Evolutionary conservation across 2,797 vertebrate genomes (phyloP).

Genomic region (Sarcophilus harrisii): DNA sequence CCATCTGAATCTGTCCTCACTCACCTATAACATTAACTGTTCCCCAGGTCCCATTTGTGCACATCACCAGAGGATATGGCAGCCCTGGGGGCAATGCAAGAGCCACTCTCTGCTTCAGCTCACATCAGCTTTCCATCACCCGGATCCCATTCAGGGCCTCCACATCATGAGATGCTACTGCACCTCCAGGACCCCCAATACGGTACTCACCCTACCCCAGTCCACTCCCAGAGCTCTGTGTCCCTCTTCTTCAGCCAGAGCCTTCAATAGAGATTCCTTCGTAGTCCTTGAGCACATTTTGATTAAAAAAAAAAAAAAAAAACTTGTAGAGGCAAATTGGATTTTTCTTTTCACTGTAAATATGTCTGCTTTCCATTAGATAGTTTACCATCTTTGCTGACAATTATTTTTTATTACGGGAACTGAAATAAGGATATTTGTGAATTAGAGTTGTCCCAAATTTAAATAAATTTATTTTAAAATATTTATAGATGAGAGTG

Average conservation of each 20-base stretch:
- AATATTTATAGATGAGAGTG: neutral
- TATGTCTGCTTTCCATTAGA: neutral
- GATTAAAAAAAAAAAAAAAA: neutral
- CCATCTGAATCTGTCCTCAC: neutral
- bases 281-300: neutral
- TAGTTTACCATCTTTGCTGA: neutral
- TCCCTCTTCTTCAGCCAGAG: neutral
- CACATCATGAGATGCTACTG: neutral
- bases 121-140: neutral
- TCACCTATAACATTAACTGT: neutral
- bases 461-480: conserved; percentile 8
- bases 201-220: neutral
- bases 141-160: neutral
- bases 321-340: neutral
- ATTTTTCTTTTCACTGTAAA: neutral
- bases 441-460: neutral
- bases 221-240: neutral
- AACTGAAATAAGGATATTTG: neutral
- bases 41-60: neutral
- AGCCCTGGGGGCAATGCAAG: neutral
- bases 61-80: neutral
- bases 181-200: neutral
- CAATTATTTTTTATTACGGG: neutral
- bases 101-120: neutral
- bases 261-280: neutral